Base-by-base conservation (phyloP, 2,797 vertebrate genomes). In the Xenops minutus region DNA sequence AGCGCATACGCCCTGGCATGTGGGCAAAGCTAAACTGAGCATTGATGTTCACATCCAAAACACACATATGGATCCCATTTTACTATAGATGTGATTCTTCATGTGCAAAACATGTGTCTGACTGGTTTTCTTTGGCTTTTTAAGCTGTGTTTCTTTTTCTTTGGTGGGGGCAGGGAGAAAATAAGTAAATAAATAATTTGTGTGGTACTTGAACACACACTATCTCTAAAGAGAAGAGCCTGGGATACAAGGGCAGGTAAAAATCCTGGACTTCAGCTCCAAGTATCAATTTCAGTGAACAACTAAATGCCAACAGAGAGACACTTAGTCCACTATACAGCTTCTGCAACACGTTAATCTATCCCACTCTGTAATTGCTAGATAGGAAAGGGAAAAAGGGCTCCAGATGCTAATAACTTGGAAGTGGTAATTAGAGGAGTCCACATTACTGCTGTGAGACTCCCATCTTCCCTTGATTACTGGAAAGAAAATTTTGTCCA, bases 71-170 rank as follows among this genome's bases (percentile, higher is more conserved):
- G 97, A 94, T 95, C 77, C 88, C 81, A 95, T 96, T 96, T 92
- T 69, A 69, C 72, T 74, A 94, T 30, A 92, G 92, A 92, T 48
- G 44, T 92, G 95, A 95, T 94, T 85, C 85, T 94, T 96, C 96
- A 97, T 97, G 93, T 97, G 96, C 95, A 95, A 93, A 95, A 95
- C 97, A 97, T 89, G 92, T 97, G 96, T 93, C 91, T 72, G 91
- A 89, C 88, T 92, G 84, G 41, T 55, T 96, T 92, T 51, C 76
- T 94, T 79, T 41, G 71, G 93, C 85, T 85, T 96, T 95, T 95
- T 94, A 90, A 96, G 89, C 89, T 66, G 78, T 36, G 51, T 52
- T 85, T 26, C 71, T 93, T 93, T 64, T 85, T 72, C 69, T 80
- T 73, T 69, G 37, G 77, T 91, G 94, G 92, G 86, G 94, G 96